Conservation (phyloP, 1,140 invertebrate genomes). For the Drosophila mojavensis region DNA sequence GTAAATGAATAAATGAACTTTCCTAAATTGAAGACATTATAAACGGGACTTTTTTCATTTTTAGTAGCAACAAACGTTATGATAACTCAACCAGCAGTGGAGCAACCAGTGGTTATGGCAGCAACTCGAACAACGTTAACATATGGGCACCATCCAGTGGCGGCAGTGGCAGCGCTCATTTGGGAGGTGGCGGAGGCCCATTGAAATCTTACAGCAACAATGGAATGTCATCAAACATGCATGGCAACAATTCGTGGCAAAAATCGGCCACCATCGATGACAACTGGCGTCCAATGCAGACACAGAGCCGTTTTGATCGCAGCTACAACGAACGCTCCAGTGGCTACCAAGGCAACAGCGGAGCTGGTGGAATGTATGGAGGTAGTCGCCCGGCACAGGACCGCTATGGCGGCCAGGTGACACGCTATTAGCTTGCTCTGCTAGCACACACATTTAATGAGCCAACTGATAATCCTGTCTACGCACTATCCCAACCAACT, state of each 20-base stretch:
- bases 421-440: conserved; percentile 55
- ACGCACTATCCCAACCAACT: conserved; percentile 16
- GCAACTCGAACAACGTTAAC: conserved; percentile 65
- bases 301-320: conserved; percentile 78
- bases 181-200: conserved; percentile 53
- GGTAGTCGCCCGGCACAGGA: conserved; percentile 67
- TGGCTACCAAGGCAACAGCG: conserved; percentile 66
- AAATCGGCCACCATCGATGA: conserved; percentile 71
- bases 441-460: not conserved
- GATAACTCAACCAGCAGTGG: conserved; percentile 67
- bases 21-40: not conserved
- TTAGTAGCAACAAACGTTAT: conserved; percentile 72
- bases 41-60: not conserved
- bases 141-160: conserved; percentile 66
- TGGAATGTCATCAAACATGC: conserved; percentile 71
- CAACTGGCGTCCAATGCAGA: conserved; percentile 67
- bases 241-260: conserved; percentile 74
- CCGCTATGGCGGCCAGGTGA: conserved; percentile 71
- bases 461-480: conserved; percentile 43
- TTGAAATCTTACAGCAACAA: conserved; percentile 75
- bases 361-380: conserved; percentile 65
- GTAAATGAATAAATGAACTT: not conserved
- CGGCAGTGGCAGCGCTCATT: conserved; percentile 54
- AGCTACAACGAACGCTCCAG: conserved; percentile 79
- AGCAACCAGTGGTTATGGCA: conserved; percentile 59